phyloP scores from a whole-genome alignment of 2,797 vertebrate species.

The Eulemur coronatus region DNA sequence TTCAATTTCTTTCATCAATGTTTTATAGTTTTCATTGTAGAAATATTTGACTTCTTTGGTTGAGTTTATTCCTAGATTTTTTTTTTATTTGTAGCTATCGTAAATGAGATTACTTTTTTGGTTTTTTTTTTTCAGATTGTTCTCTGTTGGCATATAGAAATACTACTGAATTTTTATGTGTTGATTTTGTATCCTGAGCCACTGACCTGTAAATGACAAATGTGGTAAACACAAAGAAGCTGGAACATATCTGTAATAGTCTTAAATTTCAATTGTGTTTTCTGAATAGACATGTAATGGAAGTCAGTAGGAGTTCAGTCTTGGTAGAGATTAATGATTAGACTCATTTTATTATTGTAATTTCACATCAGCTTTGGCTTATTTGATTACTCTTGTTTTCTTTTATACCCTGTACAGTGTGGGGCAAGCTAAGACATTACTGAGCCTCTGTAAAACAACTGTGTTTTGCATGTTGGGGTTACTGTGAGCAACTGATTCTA shows the following conservation, averaged over 20 bases:
- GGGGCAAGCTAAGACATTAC: neutral
- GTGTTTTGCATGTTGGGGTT: neutral
- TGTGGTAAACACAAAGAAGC: neutral
- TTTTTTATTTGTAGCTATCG: neutral
- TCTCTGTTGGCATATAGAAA: neutral
- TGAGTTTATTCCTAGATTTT: neutral
- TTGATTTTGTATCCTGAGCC: neutral
- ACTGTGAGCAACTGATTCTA: neutral
- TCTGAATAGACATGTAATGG: constrained; percentile 33
- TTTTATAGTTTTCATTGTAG: neutral
- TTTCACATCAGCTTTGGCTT: constrained; percentile 43
- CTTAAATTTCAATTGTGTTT: constrained; percentile 52
- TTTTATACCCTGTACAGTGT: neutral
- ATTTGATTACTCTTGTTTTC: constrained; percentile 43
- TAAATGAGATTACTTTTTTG: neutral
- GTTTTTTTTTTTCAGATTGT: neutral
- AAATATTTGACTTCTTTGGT: neutral
- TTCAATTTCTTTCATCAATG: neutral
- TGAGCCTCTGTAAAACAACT: constrained; percentile 16
- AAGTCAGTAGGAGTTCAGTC: constrained; percentile 12
- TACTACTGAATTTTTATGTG: neutral
- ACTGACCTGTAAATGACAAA: neutral
- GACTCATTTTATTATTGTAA: neutral
- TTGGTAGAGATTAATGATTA: constrained; percentile 34
- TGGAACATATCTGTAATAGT: neutral